Percentiles rank a stretch among this genome's conserved stretches.
Evolutionary conservation across 2,113 vertebrate species (phyloP).

Genomic region (Lophura nycthemera): DNA sequence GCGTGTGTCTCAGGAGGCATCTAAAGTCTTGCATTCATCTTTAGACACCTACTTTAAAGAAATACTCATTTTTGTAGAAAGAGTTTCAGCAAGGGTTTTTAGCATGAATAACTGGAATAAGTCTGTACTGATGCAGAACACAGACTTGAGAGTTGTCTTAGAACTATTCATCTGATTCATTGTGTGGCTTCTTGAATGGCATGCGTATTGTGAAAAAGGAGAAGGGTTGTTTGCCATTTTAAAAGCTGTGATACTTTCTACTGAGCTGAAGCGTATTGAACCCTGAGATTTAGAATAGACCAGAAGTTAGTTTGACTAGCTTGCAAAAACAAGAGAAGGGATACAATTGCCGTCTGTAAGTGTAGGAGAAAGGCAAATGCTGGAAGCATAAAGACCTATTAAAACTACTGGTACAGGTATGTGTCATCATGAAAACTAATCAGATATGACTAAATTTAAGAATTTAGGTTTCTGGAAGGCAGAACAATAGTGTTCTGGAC

Average conservation of each 20-base stretch:
- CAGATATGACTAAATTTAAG: background rate
- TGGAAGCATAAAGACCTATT: background rate
- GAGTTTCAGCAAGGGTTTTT: background rate
- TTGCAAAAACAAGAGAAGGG: background rate
- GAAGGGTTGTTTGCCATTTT: background rate
- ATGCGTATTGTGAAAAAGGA: background rate
- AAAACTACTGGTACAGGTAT: background rate
- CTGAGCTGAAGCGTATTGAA: background rate
- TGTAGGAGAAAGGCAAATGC: background rate
- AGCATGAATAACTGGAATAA: background rate
- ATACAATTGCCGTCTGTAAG: background rate
- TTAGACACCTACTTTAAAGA: background rate
- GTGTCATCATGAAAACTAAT: background rate
- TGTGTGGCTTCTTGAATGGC: background rate
- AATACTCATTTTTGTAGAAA: background rate
- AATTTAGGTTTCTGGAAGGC: background rate
- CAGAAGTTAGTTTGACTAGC: background rate
- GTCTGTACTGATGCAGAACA: background rate
- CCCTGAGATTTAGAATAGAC: background rate
- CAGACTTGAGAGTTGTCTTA: background rate
- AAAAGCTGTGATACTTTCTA: background rate
- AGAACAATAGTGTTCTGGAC: background rate
- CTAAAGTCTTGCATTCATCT: background rate
- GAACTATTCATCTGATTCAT: fast-evolving
- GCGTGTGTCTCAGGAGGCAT: background rate